Percentiles rank a stretch among this genome's conserved stretches.
These are phyloP conservation scores for Phalanger gymnotis DNA, from an alignment of 2,797 vertebrate species.

Conservation along the genomic window DNA sequence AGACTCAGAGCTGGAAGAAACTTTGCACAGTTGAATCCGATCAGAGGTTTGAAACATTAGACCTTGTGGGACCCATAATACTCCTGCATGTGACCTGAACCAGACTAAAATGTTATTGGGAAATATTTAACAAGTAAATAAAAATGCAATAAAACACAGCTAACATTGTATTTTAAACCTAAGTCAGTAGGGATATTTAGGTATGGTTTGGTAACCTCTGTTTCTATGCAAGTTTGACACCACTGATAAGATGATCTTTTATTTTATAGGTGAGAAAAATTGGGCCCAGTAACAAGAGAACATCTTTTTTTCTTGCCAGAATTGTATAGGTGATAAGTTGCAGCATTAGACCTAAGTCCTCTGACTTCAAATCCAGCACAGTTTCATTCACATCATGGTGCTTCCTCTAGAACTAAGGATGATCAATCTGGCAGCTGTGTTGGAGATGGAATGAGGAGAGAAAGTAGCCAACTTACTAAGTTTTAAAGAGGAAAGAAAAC, in stretches of 20 bases:
- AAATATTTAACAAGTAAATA: not conserved
- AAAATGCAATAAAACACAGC: not conserved
- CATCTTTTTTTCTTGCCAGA: not conserved
- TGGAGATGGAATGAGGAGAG: not conserved
- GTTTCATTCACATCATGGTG: not conserved
- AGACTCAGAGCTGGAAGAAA: not conserved
- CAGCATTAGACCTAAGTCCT: not conserved
- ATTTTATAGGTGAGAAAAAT: not conserved
- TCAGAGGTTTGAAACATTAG: not conserved
- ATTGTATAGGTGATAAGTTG: not conserved
- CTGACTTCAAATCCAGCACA: not conserved
- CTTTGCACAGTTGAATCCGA: not conserved
- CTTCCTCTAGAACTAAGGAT: not conserved
- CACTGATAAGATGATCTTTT: not conserved
- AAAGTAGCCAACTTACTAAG: not conserved
- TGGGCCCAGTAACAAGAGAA: not conserved
- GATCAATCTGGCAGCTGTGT: not conserved
- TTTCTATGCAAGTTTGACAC: not conserved
- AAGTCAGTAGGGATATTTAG: not conserved
- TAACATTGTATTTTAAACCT: not conserved
- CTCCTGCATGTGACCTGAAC: not conserved
- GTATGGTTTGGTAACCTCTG: not conserved
- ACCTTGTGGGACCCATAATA: not conserved
- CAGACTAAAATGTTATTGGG: not conserved
- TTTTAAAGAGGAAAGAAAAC: not conserved